A percentile compares a stretch with the other conserved stretches of the same genome.
These are phyloP conservation scores for Cecidostiba fungosa DNA, from an alignment of 2,888 invertebrate genomes.

Conservation along the genomic window DNA sequence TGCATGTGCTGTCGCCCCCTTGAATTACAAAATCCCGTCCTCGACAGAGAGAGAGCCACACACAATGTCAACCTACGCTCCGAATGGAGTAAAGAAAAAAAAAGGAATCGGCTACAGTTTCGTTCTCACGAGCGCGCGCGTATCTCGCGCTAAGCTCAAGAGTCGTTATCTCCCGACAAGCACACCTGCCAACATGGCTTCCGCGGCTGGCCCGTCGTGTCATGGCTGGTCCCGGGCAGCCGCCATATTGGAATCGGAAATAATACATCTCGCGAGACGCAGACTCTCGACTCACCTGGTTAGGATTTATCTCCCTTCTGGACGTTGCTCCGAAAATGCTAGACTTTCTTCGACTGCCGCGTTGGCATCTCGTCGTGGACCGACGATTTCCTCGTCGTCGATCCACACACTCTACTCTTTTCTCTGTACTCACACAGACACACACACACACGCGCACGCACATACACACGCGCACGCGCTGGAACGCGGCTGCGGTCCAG, in stretches of 20 bases:
- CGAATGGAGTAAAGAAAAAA: not conserved
- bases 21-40: not conserved
- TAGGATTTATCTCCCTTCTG: not conserved
- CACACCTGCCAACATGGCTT: constrained; percentile 81
- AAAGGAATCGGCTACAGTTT: not conserved
- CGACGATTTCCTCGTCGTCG: constrained; percentile 44
- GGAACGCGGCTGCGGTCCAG: constrained; percentile 1
- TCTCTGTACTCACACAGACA: not conserved
- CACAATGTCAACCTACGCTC: not conserved
- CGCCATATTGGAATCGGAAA: constrained; percentile 79
- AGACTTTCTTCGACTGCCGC: not conserved
- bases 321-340: not conserved
- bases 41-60: not conserved
- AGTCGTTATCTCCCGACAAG: constrained; percentile 65
- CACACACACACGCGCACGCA: not conserved
- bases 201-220: constrained; percentile 76
- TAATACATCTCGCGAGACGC: constrained; percentile 64
- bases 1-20: not conserved
- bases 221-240: constrained; percentile 77
- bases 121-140: not conserved
- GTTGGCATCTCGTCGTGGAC: constrained; percentile 28
- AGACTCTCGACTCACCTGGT: constrained; percentile 29
- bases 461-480: not conserved
- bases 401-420: constrained; percentile 24
- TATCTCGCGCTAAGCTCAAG: not conserved